Base-by-base conservation (phyloP, 2,888 invertebrate genomes). In the Caradrina kadenii region DNA sequence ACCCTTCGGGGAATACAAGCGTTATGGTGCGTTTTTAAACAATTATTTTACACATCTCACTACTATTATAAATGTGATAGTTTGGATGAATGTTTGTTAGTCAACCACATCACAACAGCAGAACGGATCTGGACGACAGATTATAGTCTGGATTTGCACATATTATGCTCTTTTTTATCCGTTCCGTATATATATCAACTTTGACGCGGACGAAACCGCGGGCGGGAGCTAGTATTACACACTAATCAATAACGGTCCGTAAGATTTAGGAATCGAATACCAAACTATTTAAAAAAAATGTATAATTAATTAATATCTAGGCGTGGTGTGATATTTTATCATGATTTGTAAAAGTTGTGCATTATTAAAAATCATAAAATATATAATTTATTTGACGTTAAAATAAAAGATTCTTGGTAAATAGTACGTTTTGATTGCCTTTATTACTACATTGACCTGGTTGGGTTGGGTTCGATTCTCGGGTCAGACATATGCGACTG, bases 361-460 rank as follows among this genome's bases (percentile, higher is more conserved):
- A 63, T 49, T 70, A 49, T 42, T 35, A 70, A 31, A 70, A 55
- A 70, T 52, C 22, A 63, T 63, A 52, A 45, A 45, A 49, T 31
- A 35, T 54, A 35, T 45, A 54, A 65, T 72, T 72, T 72, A 72
- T 72, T 54, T 45, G 72, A 72, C 58, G 58, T 72, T 0, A 22
- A 54, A 22, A 31, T 31, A 59, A 55, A 42, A 49, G 65, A 54
- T 54, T 21, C 8, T 26, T 17, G 19, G 4, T 50, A 19, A 49
- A 61, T 45, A 22, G n/a, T 42, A 0, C 0, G 21, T 19, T 61
- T 31, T 58, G 61, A 73, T 73, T 73, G 53, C 22, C 2, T 73
- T 19, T 21, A 31, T 61, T 48, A 21, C 39, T 48, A 49, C 54
- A 19, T 48, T 61, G 73, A 10, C 35, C 73, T 69, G 68, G 62